Evolutionary conservation across 2,888 invertebrate species (phyloP), one percentile per base, ranked within the genome.

Genomic region (Orchestes rusci): DNA sequence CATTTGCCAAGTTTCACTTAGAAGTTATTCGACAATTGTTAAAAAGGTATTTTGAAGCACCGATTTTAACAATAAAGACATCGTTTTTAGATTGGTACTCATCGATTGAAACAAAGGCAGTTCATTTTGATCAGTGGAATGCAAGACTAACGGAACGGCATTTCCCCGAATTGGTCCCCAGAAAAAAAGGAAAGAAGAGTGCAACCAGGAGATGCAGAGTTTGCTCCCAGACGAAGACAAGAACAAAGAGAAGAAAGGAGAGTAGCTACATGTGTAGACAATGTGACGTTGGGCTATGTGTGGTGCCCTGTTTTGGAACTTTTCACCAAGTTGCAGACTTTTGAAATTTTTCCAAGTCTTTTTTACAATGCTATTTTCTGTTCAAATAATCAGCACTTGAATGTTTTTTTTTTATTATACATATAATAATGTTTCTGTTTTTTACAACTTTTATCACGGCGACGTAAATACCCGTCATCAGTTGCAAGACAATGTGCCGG

Each of bases 191-290:
- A 16, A 35, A 37, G 3, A 45, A 48, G 18, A 2, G 19, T 8
- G 35, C 28, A 18, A 36, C 36, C 18, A 48, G 45, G 31, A 48
- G 43, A 39, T 47, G 46, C 29, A 19, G 42, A 16, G 46, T 49
- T 17, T 42, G 45, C 34, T 48, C 42, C 20, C 38, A 42, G 15
- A 48, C 38, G 18, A 36, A 39, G 39, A 10, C 3, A 4, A 4
- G 15, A 3, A 3, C 10, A 38, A 2, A 3, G 15, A 38, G 45
- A 48, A 39, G 46, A 41, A 48, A 15, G 31, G 23, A 48, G 20
- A 20, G 20, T 15, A 46, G 46, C 17, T 49, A 42, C 42, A 48
- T 47, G 34, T 47, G 46, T 19, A 31, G 16, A 38, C 3, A 20
- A 38, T 38, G 38, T 32, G 38, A 38, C 28, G 38, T 38, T 32